Base-by-base conservation (phyloP, 2,113 vertebrate species). In the Catharus minimus region DNA sequence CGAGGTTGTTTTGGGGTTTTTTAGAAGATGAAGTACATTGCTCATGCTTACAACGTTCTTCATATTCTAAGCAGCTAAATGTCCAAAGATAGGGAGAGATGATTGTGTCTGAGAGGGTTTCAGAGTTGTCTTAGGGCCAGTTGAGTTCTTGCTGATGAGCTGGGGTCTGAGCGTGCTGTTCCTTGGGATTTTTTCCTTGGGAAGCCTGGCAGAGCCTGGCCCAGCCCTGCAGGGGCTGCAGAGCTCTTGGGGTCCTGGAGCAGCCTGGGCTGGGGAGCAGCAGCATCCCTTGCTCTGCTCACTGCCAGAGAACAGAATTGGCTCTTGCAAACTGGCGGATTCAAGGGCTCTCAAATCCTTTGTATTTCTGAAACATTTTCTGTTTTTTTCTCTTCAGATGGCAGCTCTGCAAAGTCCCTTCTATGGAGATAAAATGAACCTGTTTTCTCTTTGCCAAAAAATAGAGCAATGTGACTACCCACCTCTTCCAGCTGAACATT, bases 381-480 rank as follows among this genome's bases (percentile, higher is more conserved):
- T 89, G 1, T 33, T 33, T 55, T 69, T 72, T 75, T 44, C 60
- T 83, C 73, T 94, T 41, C 96, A 98, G 98, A 98, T 98, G 98
- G 98, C 98, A 41, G 98, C 98, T 91, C 97, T 98, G 68, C 98
- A 98, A 96, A 98, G 98, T 90, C 98, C 98, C 47, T 98, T 98
- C 96, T 98, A 98, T 5, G 98, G 98, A 47, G 98, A 98, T 92
- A 98, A 98, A 92, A 98, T 98, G 98, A 98, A 98, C 86, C 97
- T 98, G 87, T 98, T 98, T 92, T 98, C 98, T 85, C 97, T 98
- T 76, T 98, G 98, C 96, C 98, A 98, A 89, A 98, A 98, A 97
- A 98, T 98, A n/a, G 98, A 98, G 93, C 98, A 98, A 77, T 98
- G 98, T 60, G 98, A 98, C 92, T 98, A 98, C 86, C 98, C 98